Percentiles rank a stretch among this genome's conserved stretches.
Evolutionary conservation across 2,888 invertebrate genomes (phyloP).

Genomic region (Sepiola atlantica): DNA sequence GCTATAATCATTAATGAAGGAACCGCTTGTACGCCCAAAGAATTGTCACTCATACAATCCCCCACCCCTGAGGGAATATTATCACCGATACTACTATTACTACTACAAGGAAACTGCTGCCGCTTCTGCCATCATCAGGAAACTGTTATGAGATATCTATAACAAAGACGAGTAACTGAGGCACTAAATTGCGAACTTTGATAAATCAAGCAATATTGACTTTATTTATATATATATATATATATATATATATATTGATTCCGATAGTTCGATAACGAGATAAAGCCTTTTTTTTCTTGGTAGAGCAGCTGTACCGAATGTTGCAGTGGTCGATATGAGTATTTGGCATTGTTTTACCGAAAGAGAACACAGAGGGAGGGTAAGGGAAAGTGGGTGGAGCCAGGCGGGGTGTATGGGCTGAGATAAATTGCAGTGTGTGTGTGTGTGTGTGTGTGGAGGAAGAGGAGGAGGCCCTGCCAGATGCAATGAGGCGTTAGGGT

Average conservation of each 20-base stretch:
- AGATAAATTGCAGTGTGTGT: neutral
- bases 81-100: neutral
- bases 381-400: neutral
- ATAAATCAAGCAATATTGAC: neutral
- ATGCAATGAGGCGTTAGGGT: neutral
- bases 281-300: neutral
- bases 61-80: neutral
- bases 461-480: neutral
- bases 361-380: neutral
- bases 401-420: neutral
- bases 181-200: neutral
- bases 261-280: neutral
- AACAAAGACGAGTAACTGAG: neutral
- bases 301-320: neutral
- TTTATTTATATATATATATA: too few species aligned
- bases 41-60: too few species aligned
- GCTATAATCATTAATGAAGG: too few species aligned
- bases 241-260: neutral
- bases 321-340: neutral
- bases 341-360: neutral
- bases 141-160: neutral
- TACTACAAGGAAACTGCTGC: neutral
- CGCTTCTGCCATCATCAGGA: neutral
- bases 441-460: neutral
- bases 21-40: too few species aligned